Conservation (phyloP, 2,797 vertebrate genomes). For the Melanotaenia maccullochi region DNA sequence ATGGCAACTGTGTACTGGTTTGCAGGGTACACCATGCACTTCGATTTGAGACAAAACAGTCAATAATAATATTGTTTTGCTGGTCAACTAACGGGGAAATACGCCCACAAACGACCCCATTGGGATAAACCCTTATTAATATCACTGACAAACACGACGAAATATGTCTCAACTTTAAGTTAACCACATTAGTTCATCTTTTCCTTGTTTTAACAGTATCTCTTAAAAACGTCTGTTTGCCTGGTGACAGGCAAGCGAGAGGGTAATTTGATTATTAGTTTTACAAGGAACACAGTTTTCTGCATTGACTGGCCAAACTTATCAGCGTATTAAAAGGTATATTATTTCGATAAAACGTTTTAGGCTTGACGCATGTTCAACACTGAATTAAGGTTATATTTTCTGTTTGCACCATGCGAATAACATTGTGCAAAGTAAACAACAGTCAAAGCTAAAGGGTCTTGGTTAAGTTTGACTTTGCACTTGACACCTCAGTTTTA, state of each 20-base stretch:
- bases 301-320: conserved; percentile 62
- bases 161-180: conserved; percentile 76
- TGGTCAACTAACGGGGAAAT: conserved; percentile 57
- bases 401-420: conserved; percentile 25
- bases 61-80: conserved; percentile 82
- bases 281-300: conserved; percentile 65
- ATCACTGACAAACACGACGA: conserved; percentile 60
- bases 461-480: conserved; percentile 60
- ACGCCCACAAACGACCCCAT: conserved; percentile 59
- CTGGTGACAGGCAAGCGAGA: conserved; percentile 37
- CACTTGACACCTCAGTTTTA: conserved; percentile 72
- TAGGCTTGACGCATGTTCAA: conserved; percentile 78
- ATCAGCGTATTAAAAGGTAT: conserved; percentile 63
- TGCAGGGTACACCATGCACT: conserved; percentile 82
- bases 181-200: conserved; percentile 84
- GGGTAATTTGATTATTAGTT: conserved; percentile 27
- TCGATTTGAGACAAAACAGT: conserved; percentile 82
- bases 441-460: conserved; percentile 38
- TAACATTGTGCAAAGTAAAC: conserved; percentile 66
- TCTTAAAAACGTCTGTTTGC: conserved; percentile 71
- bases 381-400: conserved; percentile 67
- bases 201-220: conserved; percentile 87
- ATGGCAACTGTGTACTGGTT: conserved; percentile 71
- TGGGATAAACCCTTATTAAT: conserved; percentile 41
- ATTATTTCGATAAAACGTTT: conserved; percentile 82